Base-by-base conservation (phyloP, 2,113 vertebrate genomes). In the Malurus melanocephalus region DNA sequence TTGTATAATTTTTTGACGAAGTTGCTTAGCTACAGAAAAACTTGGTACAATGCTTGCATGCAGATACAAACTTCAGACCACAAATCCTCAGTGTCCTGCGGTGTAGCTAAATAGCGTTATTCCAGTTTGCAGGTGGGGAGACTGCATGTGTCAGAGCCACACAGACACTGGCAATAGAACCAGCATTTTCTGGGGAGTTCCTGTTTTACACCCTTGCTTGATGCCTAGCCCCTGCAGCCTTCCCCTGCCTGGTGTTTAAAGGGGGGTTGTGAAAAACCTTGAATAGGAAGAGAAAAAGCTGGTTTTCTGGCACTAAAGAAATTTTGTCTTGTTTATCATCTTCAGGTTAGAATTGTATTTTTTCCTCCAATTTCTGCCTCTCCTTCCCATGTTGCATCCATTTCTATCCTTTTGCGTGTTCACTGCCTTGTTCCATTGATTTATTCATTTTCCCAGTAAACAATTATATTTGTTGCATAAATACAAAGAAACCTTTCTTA, bases 11-110 rank as follows among this genome's bases (percentile, higher is more conserved):
- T 60, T 38, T 4, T 79, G 32, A 61, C 6, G 32, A 74, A 84
- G 74, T 92, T 92, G 89, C 87, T 87, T 85, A 94, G 87, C 78
- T 93, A 65, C 69, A 17, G 88, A n/a, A 62, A 80, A 88, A 45
- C 74, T 60, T 61, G 18, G 23, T 92, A 62, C 65, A 62, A 27
- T 76, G n/a, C 66, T 90, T 79, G 49, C 32, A 38, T 46, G 66
- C 66, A 55, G 78, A 81, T 76, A 49, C 30, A 84, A 64, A 68
- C 67, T 73, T 66, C 82, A 89, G 75, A 43, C 42, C 7, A 1
- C 82, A 86, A 68, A 93, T 84, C 69, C 77, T 84, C 68, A 35
- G 65, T 32, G 12, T 72, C 76, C 80, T 65, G 61, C 1, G 2
- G 71, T n/a, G 90, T 77, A 52, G 71, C 51, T 87, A 76, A 90